Evolutionary conservation across 64 coral and sea anemone species (phyloP), one percentile per base, ranked within the genome.

Genomic region (Catalaphyllia jardinei): DNA sequence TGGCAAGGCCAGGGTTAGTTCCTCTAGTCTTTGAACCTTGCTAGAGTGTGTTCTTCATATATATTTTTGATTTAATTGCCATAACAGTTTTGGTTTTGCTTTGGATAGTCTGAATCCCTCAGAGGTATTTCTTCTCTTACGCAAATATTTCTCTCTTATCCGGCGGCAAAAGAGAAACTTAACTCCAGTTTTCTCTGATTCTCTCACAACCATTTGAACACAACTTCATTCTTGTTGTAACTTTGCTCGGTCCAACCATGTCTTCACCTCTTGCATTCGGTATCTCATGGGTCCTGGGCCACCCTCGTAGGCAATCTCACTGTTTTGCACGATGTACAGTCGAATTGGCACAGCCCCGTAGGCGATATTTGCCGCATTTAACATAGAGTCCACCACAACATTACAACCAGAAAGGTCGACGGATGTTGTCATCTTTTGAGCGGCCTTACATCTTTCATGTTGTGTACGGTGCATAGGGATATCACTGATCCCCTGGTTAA

Each of bases 311-410:
- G 64, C 78, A 39, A 93, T 31, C 29, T 54, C 65, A n/a, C 60
- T 75, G 18, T 93, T 67, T 33, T 84, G 60, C 0, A 97, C 80
- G 19, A 93, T 82, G 86, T 97, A 97, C 27, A 97, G 73, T 9
- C 95, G 75, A 67, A 93, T 92, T n/a, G 95, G 95, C 15, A 89
- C 79, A 10, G 95, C 91, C 29, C 95, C 95, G 77, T 91, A 97
- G 22, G 95, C 88, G 30, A 97, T 90, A 64, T 97, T 97, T 19
- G 88, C 92, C 2, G 67, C 77, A 52, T 97, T 93, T 46, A 91
- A 52, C 95, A 97, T 97, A 1, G 88, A 82, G 60, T 97, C 95
- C 29, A 97, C 92, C 3, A 75, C 79, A 4, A 97, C 60, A 13
- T 18, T 51, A 39, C 63, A 93, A 38, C 59, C 31, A 4, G 62